These are phyloP conservation scores for Gopherus flavomarginatus DNA, from an alignment of 2,113 vertebrate genomes.

Conservation along the genomic window DNA sequence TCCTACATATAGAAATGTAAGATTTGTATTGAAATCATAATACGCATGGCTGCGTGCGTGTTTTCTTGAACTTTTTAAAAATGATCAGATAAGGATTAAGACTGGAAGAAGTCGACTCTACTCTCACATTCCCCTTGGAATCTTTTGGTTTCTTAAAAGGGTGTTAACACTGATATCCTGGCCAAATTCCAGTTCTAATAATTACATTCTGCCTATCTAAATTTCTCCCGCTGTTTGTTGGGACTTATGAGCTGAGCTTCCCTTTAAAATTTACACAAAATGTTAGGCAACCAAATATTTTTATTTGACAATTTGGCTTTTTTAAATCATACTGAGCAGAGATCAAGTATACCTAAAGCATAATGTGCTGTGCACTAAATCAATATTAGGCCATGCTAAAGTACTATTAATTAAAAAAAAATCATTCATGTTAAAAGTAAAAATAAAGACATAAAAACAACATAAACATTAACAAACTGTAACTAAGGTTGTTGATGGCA, in stretches of 20 bases:
- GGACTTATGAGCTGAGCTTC: not conserved
- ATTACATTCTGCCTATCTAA: not conserved
- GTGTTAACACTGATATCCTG: not conserved
- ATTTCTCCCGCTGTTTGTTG: not conserved
- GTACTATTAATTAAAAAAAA: not conserved
- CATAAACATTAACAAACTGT: conserved; percentile 31
- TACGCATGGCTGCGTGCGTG: not conserved
- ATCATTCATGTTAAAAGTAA: conserved; percentile 15
- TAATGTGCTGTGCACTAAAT: not conserved
- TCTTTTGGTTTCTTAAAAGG: not conserved
- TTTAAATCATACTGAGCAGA: not conserved
- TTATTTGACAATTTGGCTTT: not conserved
- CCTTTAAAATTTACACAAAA: not conserved
- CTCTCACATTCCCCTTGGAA: not conserved
- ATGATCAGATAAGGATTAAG: not conserved
- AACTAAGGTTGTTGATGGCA: conserved; percentile 37
- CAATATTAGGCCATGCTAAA: not conserved
- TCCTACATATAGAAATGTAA: not conserved
- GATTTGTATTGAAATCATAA: not conserved
- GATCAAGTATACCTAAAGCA: not conserved
- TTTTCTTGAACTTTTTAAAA: not conserved
- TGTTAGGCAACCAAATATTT: not conserved
- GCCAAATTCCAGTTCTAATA: not conserved
- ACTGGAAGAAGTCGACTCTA: not conserved
- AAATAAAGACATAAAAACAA: not conserved